phyloP scores from a whole-genome alignment of 2,888 invertebrate species.

The Griposia aprilina region DNA sequence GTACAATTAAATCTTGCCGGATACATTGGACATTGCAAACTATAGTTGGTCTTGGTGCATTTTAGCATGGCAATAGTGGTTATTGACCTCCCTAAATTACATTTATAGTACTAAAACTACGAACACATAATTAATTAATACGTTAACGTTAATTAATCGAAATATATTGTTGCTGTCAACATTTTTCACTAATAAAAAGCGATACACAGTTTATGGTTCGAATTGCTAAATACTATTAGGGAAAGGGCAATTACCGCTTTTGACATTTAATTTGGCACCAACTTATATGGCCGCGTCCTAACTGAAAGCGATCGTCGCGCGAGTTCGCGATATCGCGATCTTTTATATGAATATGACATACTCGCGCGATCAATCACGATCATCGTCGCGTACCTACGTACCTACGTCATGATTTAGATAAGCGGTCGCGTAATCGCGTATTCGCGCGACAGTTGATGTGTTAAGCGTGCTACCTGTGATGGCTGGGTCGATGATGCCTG shows the following conservation, averaged over 20 bases:
- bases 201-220: neutral
- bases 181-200: neutral
- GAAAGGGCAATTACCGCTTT: neutral
- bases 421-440: neutral
- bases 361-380: neutral
- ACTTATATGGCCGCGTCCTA: neutral
- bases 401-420: neutral
- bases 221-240: neutral
- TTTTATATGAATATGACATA: neutral
- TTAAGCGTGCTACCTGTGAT: slow-evolving; percentile 80
- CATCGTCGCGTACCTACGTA: no score
- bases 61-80: slow-evolving; percentile 8
- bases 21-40: slow-evolving; percentile 22
- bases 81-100: slow-evolving; percentile 2
- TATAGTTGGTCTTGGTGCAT: neutral
- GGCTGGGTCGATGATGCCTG: slow-evolving; percentile 84
- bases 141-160: neutral
- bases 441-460: neutral
- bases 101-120: neutral
- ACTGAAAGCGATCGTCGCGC: neutral
- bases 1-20: neutral
- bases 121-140: neutral
- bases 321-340: neutral
- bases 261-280: slow-evolving; percentile 14
- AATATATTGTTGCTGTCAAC: neutral